Evolutionary conservation across 1,140 invertebrate genomes (phyloP).

Genomic region (Polypedilum pembai): DNA sequence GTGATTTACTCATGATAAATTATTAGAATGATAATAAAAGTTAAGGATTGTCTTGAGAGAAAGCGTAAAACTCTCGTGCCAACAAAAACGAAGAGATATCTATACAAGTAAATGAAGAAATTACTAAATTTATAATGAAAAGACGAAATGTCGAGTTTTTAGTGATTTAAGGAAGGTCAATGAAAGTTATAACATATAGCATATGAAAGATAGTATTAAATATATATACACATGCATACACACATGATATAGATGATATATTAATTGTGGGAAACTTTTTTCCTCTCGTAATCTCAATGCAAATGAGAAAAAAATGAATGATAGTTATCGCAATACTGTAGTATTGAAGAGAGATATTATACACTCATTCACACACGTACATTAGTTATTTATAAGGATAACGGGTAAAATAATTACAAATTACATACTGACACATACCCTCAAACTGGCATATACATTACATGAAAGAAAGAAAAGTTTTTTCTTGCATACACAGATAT

Average conservation of each 20-base stretch:
- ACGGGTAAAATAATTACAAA: slow-evolving; percentile 4
- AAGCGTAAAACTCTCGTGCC: not conserved
- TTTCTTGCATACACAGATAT: too few species aligned
- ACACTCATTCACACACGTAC: not conserved
- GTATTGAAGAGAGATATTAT: not conserved
- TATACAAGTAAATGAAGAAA: not conserved
- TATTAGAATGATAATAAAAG: not conserved
- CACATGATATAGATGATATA: too few species aligned
- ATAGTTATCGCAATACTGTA: not conserved
- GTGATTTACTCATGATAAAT: slow-evolving; percentile 12
- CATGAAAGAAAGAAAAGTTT: too few species aligned
- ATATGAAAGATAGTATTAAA: not conserved
- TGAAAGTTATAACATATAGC: not conserved
- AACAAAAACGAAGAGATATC: not conserved
- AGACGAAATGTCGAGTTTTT: slow-evolving; percentile 1
- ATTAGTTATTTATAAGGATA: slow-evolving; percentile 7
- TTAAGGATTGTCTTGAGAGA: slow-evolving; percentile 10
- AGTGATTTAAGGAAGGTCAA: not conserved
- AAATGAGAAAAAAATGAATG: not conserved
- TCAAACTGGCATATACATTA: not conserved
- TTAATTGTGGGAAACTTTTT: not conserved
- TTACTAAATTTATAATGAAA: not conserved
- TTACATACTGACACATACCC: not conserved
- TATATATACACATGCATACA: not conserved
- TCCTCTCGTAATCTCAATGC: slow-evolving; percentile 16